Base-by-base conservation (phyloP, 2,888 invertebrate genomes). In the Heliconius cydno region DNA sequence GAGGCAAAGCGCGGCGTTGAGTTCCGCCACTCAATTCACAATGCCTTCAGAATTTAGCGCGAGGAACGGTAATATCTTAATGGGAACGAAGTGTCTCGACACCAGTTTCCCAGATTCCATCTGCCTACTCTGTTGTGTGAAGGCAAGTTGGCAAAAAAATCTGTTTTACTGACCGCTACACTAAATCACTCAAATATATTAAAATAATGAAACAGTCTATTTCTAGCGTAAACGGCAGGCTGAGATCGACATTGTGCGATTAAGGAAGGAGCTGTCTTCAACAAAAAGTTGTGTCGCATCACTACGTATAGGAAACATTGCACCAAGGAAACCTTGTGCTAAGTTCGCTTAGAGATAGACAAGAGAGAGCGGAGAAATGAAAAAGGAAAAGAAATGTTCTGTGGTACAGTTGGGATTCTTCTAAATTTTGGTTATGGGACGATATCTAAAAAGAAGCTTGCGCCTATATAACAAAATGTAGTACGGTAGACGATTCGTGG, bases 291-390 rank as follows among this genome's bases (percentile, higher is more conserved):
- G 91, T 83, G 91, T 94, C 22, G 94, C 95, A 0, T 92, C 94
- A 0, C 88, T 94, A 4, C 96, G 98, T 96, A 97, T 98, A 97
- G 98, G 65, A 6, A 65, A 65, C 28, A 28, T 93, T 0, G 89
- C 88, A 19, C 89, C 84, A 5, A 83, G 90, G 78, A 90, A 90
- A 38, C 90, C 90, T 2, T 94, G 94, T 84, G 88, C 92, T 13
- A 93, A 92, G 80, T 95, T 95, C 80, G 94, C 92, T 46, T 83
- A 80, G 71, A 65, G 46, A 57, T 13, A 46, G 38, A 70, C 13
- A 41, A 38, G 13, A 70, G 41, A 70, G 70, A 12, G 25, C 5
- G 25, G 13, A 70, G 19, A 46, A 46, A 13, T 25, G 25, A 70
- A 9, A 15, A 41, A 25, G n/a, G 68, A 3, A 68, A 38, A 34